Evolutionary conservation across 2,797 vertebrate genomes (phyloP).

Genomic region (Sebastes itinus): DNA sequence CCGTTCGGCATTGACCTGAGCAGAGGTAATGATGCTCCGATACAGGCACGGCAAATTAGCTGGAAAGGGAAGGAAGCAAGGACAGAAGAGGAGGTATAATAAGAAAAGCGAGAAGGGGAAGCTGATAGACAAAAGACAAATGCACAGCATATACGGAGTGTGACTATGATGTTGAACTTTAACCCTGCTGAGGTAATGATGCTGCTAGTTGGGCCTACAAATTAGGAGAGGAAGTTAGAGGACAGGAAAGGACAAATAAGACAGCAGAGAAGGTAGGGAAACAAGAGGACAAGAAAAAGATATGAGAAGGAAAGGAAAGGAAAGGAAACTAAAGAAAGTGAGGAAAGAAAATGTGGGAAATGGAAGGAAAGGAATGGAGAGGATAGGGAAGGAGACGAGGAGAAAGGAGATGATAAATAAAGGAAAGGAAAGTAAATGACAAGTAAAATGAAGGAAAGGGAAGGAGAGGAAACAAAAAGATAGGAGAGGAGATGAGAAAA

Average conservation of each 20-base stretch:
- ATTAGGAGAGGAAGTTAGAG: constrained; percentile 27
- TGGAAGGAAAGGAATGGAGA: no score
- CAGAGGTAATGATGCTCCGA: constrained; percentile 50
- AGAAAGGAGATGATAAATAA: no score
- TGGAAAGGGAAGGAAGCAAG: background rate
- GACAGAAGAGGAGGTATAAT: background rate
- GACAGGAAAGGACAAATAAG: background rate
- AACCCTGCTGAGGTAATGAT: constrained; percentile 51
- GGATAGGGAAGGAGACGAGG: background rate
- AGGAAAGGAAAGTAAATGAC: background rate
- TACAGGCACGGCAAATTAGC: constrained; percentile 46
- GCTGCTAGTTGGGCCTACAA: constrained; percentile 9
- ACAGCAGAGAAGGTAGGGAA: background rate
- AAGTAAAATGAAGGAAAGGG: background rate
- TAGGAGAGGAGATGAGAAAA: background rate
- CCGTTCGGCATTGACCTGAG: constrained; percentile 49
- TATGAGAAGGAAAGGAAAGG: background rate
- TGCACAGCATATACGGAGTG: constrained; percentile 3
- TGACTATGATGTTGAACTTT: constrained; percentile 47
- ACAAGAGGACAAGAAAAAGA: background rate
- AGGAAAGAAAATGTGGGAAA: no score
- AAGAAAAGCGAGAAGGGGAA: background rate
- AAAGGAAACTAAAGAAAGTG: background rate
- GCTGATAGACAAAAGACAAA: background rate
- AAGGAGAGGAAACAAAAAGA: no score